Evolutionary conservation across 2,797 vertebrate genomes (phyloP).

Genomic region (Rhyacichthys aspro): DNA sequence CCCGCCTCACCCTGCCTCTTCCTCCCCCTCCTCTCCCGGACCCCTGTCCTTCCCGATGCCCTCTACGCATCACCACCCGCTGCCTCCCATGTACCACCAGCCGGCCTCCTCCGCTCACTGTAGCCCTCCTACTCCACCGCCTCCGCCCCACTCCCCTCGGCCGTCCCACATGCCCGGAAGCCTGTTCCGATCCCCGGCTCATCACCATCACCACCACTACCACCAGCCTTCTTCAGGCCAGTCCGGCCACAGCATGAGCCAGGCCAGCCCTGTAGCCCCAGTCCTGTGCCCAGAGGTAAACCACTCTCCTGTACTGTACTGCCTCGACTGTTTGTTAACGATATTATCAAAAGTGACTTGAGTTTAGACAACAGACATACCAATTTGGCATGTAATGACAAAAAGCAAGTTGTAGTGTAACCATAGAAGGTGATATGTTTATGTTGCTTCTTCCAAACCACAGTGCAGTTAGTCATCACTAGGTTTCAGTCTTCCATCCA

Average conservation of each 20-base stretch:
- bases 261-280: constrained; percentile 79
- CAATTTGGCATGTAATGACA: no score
- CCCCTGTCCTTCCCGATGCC: constrained; percentile 72
- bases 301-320: background rate
- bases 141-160: constrained; percentile 78
- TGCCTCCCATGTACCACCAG: constrained; percentile 78
- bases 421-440: constrained; percentile 18
- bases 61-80: constrained; percentile 79
- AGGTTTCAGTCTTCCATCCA: constrained; percentile 24
- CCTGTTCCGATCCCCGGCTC: constrained; percentile 83
- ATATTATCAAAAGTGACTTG: no score
- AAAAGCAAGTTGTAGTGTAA: constrained; percentile 20
- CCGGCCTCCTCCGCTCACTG: constrained; percentile 75
- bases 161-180: constrained; percentile 83
- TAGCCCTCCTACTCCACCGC: constrained; percentile 80
- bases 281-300: constrained; percentile 89
- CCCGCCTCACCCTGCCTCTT: constrained; percentile 61
- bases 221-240: constrained; percentile 80
- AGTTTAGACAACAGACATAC: no score
- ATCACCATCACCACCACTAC: constrained; percentile 67
- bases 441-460: constrained; percentile 29
- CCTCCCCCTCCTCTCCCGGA: constrained; percentile 69
- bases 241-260: constrained; percentile 74
- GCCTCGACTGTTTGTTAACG: background rate
- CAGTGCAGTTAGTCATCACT: constrained; percentile 43